These are phyloP conservation scores for Tragelaphus strepsiceros DNA, from an alignment of 2,113 vertebrate species.

Conservation along the genomic window DNA sequence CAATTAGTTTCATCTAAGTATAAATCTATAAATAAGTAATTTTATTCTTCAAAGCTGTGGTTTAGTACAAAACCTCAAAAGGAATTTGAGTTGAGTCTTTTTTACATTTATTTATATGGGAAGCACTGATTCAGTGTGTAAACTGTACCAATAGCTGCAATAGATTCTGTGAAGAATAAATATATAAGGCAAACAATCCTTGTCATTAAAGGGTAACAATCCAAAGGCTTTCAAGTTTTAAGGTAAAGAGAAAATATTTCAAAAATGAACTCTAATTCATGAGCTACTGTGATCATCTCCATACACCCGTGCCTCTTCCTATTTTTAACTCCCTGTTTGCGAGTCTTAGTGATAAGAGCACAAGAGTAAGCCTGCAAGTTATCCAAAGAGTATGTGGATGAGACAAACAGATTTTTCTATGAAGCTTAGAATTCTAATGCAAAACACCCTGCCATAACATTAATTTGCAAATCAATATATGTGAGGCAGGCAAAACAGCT, in stretches of 20 bases:
- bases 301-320: not conserved
- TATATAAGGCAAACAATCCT: not conserved
- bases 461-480: not conserved
- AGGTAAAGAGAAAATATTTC: not conserved
- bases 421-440: not conserved
- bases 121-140: not conserved
- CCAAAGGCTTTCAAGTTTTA: not conserved
- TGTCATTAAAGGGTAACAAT: not conserved
- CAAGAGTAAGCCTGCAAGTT: not conserved
- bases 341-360: not conserved
- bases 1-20: not conserved
- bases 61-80: not conserved
- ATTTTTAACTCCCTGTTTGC: not conserved
- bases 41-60: not conserved
- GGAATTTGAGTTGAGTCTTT: not conserved
- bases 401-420: conserved; percentile 2
- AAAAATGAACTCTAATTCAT: not conserved
- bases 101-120: not conserved
- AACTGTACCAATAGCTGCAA: not conserved
- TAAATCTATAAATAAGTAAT: not conserved
- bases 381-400: not conserved
- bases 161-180: not conserved
- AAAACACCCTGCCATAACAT: not conserved
- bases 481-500: not conserved
- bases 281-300: not conserved